Conservation (phyloP, 64 coral and sea anemone genomes). For the Orbicella faveolata region DNA sequence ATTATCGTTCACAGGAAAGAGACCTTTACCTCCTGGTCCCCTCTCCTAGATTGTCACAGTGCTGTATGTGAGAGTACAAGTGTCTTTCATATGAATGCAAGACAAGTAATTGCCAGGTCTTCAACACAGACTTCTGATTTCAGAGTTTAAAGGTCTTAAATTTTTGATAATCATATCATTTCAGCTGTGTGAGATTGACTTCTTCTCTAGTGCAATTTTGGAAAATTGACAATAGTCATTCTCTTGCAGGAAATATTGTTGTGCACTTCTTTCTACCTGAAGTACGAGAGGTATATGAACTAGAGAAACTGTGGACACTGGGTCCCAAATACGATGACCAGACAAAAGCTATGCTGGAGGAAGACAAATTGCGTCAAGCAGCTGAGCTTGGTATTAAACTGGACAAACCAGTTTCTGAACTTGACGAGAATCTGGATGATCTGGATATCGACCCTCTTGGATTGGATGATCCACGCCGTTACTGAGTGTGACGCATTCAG, state of each 20-base stretch:
- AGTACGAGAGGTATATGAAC: constrained; percentile 79
- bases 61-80: too few relatives aligned
- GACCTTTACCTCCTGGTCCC: too few relatives aligned
- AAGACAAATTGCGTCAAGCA: constrained; percentile 49
- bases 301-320: constrained; percentile 94
- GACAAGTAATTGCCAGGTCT: too few relatives aligned
- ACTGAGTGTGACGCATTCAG: neutral
- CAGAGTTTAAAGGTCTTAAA: too few relatives aligned
- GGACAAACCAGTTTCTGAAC: neutral
- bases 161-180: too few relatives aligned
- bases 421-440: neutral
- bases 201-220: neutral
- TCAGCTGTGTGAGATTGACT: too few relatives aligned
- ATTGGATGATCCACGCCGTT: neutral
- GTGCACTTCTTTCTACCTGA: constrained; percentile 97
- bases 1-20: too few relatives aligned
- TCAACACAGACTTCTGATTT: too few relatives aligned
- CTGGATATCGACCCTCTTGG: neutral
- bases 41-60: too few relatives aligned
- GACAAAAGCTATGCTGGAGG: constrained; percentile 74
- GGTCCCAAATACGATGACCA: constrained; percentile 94
- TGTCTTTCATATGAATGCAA: too few relatives aligned
- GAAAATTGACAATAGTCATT: neutral
- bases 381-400: constrained; percentile 32
- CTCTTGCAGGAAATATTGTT: constrained; percentile 72